Percentiles rank a stretch among this genome's conserved stretches.
These are phyloP conservation scores for Hartigia nigra DNA, from an alignment of 2,888 invertebrate species.

Conservation along the genomic window DNA sequence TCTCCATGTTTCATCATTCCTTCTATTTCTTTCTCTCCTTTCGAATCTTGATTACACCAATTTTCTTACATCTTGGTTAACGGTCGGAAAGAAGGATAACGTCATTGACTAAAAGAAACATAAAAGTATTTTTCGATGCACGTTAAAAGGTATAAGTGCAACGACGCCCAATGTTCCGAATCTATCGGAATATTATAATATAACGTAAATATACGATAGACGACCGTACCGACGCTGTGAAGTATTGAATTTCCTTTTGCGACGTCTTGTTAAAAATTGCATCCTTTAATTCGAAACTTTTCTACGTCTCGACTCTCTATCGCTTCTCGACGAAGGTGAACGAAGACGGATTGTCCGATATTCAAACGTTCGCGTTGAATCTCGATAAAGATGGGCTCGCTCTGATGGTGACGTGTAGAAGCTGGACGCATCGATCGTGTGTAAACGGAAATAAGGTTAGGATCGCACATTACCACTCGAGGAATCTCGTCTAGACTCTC, in stretches of 20 bases:
- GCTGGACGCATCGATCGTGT: neutral
- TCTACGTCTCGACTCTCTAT: neutral
- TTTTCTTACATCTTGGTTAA: neutral
- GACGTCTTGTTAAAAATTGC: neutral
- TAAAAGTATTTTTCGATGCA: neutral
- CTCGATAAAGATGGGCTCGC: neutral
- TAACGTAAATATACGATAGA: neutral
- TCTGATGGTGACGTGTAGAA: neutral
- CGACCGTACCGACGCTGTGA: neutral
- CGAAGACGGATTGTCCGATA: neutral
- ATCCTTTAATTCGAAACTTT: neutral
- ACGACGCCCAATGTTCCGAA: neutral
- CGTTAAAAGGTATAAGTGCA: too few species aligned
- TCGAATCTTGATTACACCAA: neutral
- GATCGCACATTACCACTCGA: neutral
- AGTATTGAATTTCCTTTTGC: neutral
- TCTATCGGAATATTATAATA: neutral
- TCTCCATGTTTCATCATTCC: neutral
- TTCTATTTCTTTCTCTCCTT: neutral
- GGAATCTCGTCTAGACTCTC: neutral
- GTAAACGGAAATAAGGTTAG: neutral
- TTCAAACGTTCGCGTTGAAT: neutral
- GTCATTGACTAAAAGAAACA: neutral
- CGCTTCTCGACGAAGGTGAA: neutral
- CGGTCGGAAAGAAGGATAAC: neutral